Base-by-base conservation (phyloP, 2,113 vertebrate species). In the Aspidoscelis tigris region DNA sequence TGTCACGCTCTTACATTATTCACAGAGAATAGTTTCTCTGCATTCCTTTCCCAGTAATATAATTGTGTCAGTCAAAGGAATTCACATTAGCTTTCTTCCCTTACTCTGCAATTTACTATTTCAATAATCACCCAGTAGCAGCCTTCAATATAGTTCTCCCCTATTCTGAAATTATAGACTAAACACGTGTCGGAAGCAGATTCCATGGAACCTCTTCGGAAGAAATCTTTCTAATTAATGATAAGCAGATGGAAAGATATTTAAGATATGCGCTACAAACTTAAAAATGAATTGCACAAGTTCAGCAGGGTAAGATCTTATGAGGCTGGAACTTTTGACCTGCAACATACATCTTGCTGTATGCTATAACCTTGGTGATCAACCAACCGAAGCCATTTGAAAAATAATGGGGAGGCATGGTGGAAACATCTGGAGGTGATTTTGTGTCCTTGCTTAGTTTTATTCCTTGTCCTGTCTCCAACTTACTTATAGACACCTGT, bases 1-100 rank as follows among this genome's bases (percentile, higher is more conserved):
- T 66, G 66, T 18, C 22, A 58, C 68, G 82, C 24, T 4, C 83
- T 76, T 87, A n/a, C n/a, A 10, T 26, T 84, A 47, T 50, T n/a
- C 39, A 21, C 5, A 24, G 55, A 55, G 44, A 20, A 2, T 26
- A 53, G 33, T 81, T 79, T 58, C 65, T 84, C 61, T 83, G 26
- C 0, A 0, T 72, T 26, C 55, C 14, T 53, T 21, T 11, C 1
- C 20, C 64, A 65, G 61, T 86, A 44, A 22, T 41, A 73, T 18
- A 26, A 33, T 47, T 21, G 7, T 0, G 0, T 55, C 33, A 81
- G 69, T 8, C 0, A 8, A 80, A 50, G 65, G n/a, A 0, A 5
- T 22, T 83, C 0, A 2, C 69, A 41, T 74, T 79, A 55, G 20
- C 21, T 39, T 80, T 22, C 43, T 84, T 65, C 20, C 16, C 50